phyloP scores from a whole-genome alignment of 2,113 vertebrate genomes.

The Falcunculus frontatus region DNA sequence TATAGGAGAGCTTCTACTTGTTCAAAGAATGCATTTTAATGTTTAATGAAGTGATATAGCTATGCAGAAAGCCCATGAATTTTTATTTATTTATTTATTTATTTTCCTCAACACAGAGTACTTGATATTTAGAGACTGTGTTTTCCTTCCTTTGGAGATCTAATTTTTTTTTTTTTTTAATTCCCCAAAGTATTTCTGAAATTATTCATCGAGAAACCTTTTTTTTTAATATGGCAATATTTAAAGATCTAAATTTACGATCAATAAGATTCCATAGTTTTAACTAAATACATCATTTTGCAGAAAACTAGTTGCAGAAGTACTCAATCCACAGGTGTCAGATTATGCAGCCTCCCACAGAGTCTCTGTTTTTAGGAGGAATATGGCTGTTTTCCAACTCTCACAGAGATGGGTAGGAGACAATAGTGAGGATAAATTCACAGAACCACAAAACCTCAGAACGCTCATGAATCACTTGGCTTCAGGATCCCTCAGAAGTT shows the following conservation, averaged over 20 bases:
- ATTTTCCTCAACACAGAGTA: not conserved
- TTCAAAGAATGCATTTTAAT: not conserved
- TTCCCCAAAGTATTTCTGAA: not conserved
- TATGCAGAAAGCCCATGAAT: not conserved
- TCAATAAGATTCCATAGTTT: not conserved
- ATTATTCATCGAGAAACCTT: not conserved
- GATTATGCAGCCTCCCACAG: not conserved
- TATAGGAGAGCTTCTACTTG: not conserved
- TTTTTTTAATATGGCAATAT: not conserved
- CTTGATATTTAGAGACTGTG: not conserved
- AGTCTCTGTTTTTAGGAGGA: conserved; percentile 14
- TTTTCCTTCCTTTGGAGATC: not conserved
- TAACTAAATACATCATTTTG: not conserved
- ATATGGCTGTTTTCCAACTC: not conserved
- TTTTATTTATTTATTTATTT: not conserved
- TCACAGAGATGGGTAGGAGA: not conserved
- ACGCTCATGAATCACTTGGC: not conserved
- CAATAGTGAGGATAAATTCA: not conserved
- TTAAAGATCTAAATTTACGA: not conserved
- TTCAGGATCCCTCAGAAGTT: not conserved
- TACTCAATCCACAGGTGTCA: not conserved
- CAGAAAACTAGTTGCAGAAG: not conserved
- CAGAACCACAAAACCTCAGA: not conserved
- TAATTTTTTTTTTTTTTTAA: not conserved
- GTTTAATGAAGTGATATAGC: not conserved